These are phyloP conservation scores for Columba guinea DNA, from an alignment of 2,797 vertebrate species.

Conservation along the genomic window DNA sequence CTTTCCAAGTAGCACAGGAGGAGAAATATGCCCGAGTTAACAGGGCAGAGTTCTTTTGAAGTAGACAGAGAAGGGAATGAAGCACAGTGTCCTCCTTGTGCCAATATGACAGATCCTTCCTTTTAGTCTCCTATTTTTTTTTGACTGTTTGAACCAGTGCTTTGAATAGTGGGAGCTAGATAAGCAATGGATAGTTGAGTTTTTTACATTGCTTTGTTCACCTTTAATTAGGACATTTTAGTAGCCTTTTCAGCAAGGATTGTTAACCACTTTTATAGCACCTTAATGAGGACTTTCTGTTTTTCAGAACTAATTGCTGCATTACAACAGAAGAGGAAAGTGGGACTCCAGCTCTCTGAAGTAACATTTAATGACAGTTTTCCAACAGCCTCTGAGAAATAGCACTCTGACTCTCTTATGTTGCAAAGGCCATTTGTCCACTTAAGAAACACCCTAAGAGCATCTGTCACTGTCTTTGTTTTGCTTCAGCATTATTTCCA, in stretches of 20 bases:
- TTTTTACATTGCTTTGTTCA: not conserved
- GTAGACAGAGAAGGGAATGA: not conserved
- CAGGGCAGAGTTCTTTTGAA: not conserved
- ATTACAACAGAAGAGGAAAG: not conserved
- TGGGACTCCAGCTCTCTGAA: not conserved
- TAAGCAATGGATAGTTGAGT: not conserved
- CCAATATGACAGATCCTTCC: not conserved
- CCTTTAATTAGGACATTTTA: not conserved
- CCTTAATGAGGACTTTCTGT: not conserved
- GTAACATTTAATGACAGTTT: not conserved
- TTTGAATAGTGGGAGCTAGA: not conserved
- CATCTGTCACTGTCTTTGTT: not conserved
- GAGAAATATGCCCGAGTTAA: not conserved
- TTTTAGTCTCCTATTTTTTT: not conserved
- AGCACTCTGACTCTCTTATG: not conserved
- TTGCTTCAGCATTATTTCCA: conserved; percentile 5
- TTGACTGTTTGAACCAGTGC: not conserved
- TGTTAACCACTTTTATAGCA: not conserved
- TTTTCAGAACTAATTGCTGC: not conserved
- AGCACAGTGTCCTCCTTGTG: not conserved
- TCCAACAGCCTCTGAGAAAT: not conserved
- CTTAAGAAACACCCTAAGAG: conserved; percentile 4
- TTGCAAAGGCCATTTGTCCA: conserved; percentile 10
- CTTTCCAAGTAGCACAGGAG: not conserved
- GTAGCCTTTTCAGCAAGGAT: not conserved